Evolutionary conservation across 2,797 vertebrate genomes (phyloP).

Genomic region (Platalea minor): DNA sequence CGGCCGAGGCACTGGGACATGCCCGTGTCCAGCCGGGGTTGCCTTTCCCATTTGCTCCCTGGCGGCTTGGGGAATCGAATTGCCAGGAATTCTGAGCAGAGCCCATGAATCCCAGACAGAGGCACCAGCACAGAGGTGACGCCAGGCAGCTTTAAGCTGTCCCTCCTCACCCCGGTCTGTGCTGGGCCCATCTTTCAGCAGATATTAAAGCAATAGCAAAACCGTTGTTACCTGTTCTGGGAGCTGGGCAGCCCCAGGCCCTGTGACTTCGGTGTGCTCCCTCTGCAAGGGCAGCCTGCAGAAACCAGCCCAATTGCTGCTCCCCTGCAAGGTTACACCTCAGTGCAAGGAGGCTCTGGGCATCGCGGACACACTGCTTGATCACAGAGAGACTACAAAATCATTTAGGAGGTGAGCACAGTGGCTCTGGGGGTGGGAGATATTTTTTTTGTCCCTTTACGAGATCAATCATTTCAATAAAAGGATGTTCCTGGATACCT

Average conservation of each 20-base stretch:
- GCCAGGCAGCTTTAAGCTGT: background rate
- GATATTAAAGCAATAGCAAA: background rate
- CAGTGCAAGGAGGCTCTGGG: background rate
- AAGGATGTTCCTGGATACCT: background rate
- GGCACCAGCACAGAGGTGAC: background rate
- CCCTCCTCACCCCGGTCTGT: fast-evolving
- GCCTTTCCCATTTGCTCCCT: background rate
- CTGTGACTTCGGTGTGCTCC: background rate
- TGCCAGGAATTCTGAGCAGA: background rate
- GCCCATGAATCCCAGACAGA: background rate
- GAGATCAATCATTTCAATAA: background rate
- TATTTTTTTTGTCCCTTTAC: background rate
- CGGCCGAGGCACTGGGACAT: fast-evolving
- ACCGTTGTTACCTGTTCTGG: background rate
- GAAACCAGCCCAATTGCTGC: background rate
- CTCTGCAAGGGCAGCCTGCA: background rate
- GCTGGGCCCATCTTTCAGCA: background rate
- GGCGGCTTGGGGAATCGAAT: background rate
- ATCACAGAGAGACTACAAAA: background rate
- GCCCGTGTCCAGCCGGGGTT: fast-evolving
- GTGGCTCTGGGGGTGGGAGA: background rate
- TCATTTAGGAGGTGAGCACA: background rate
- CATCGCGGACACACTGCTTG: background rate
- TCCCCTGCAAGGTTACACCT: fast-evolving
- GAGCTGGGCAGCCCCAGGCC: background rate